Base-by-base conservation (phyloP, 2,888 invertebrate species). In the Lottia scabra region DNA sequence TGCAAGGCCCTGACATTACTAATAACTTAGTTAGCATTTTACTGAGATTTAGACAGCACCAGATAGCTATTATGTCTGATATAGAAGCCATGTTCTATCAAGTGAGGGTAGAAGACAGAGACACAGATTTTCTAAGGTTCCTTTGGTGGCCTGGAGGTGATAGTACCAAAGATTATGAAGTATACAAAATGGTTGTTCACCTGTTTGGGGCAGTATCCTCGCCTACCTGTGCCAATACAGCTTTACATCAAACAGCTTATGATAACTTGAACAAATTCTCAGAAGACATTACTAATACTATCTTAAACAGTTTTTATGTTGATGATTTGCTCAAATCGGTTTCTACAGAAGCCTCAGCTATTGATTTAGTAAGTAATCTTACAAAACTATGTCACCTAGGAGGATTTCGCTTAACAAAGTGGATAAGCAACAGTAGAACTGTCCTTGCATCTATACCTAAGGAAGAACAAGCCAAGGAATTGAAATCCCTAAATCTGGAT, bases 401-500 rank as follows among this genome's bases (percentile, higher is more conserved):
- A 13, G 74, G 75, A 12, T 80, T 73, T 44, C 38, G 71, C 4
- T 48, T 81, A 1, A 65, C 73, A 27, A 79, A 81, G 56, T 81
- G 78, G 72, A 13, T 81, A 8, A 72, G 70, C 12, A 76, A 76
- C 30, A 67, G 65, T 26, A 65, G 67, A n/a, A 65, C 75, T 30
- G 76, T 81, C 0, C 71, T 82, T 63, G 27, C 65, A 5, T 56
- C 73, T 2, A 74, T 81, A 43, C 75, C 78, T 3, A 19, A 8
- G 5, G 27, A 62, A 26, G 75, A 80, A 3, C 65, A 77, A 64
- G 73, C 73, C 5, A 73, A 67, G 43, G 70, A 72, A 0, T 23
- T 71, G 2, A 63, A 65, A 30, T 44, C 38, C 15, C 19, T 68
- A 12, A 68, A 72, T 26, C 26, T 72, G 23, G 15, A n/a, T 48